Percentiles rank a stretch among this genome's conserved stretches.
phyloP scores from a whole-genome alignment of 2,113 vertebrate genomes.

The Xiphophorus maculatus region DNA sequence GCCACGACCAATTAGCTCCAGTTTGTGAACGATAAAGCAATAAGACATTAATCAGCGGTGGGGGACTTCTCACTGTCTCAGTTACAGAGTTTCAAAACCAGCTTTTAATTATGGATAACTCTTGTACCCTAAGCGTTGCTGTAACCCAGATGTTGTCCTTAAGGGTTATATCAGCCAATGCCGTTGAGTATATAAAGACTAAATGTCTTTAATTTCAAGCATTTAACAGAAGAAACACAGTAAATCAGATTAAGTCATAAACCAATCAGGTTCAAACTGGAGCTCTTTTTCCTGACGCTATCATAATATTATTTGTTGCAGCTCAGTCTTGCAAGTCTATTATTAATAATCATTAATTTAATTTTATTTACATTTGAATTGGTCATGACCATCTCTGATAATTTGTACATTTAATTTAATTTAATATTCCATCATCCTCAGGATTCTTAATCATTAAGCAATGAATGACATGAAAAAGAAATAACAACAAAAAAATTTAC shows the following conservation, averaged over 20 bases:
- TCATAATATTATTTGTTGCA: background rate
- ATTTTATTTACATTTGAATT: background rate
- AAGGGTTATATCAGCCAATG: background rate
- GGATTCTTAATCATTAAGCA: background rate
- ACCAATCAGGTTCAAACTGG: background rate
- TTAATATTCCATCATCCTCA: background rate
- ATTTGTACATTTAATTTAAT: background rate
- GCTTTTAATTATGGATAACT: background rate
- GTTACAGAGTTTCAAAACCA: constrained; percentile 28
- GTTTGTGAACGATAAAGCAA: constrained; percentile 35
- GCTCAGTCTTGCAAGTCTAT: background rate
- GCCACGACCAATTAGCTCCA: constrained; percentile 52
- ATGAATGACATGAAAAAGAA: background rate
- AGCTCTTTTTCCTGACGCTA: background rate
- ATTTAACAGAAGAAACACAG: background rate
- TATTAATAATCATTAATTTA: background rate
- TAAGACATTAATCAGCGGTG: constrained; percentile 17
- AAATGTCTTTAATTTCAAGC: background rate
- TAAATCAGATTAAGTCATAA: background rate
- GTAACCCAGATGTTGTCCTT: too few species aligned
- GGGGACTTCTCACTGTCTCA: constrained; percentile 2
- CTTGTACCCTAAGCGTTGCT: background rate
- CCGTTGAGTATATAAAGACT: background rate
- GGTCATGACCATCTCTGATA: too few species aligned
- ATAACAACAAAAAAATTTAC: too few species aligned